A percentile compares a stretch with the other conserved stretches of the same genome.
phyloP scores from a whole-genome alignment of 2,113 vertebrate species.

The Mustela nigripes region DNA sequence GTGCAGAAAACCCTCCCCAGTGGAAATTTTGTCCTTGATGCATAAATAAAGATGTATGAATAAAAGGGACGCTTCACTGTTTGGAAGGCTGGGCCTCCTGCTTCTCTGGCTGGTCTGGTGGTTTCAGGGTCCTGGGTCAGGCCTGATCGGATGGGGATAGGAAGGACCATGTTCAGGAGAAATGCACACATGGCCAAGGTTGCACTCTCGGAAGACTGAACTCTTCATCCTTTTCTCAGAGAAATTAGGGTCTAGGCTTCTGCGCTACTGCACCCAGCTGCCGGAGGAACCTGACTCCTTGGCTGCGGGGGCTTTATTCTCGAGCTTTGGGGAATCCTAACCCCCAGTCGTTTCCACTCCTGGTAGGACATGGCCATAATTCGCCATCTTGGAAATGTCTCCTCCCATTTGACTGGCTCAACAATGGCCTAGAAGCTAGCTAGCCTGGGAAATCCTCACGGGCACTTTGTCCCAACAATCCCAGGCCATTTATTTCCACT shows the following conservation, averaged over 20 bases:
- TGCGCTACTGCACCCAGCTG: accelerated
- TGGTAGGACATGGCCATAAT: not conserved
- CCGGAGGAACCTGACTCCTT: not conserved
- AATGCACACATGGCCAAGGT: too few relatives aligned
- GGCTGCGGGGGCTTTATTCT: not conserved
- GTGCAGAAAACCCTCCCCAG: not conserved
- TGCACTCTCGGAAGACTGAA: accelerated
- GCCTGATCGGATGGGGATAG: too few relatives aligned
- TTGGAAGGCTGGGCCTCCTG: not conserved
- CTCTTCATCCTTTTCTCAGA: not conserved
- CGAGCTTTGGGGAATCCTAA: not conserved
- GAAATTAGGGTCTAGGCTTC: not conserved
- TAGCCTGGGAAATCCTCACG: not conserved
- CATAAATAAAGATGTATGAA: not conserved
- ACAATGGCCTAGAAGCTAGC: not conserved
- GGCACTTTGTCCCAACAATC: too few relatives aligned
- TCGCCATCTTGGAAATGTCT: not conserved
- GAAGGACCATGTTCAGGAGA: not conserved
- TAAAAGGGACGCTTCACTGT: not conserved
- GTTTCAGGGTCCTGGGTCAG: not conserved
- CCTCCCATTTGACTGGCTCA: not conserved
- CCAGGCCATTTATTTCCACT: not conserved
- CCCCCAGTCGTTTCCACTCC: not conserved
- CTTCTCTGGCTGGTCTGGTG: not conserved
- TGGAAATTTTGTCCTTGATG: not conserved